These are phyloP conservation scores for Leuctra nigra DNA, from an alignment of 2,888 invertebrate genomes.

Conservation along the genomic window DNA sequence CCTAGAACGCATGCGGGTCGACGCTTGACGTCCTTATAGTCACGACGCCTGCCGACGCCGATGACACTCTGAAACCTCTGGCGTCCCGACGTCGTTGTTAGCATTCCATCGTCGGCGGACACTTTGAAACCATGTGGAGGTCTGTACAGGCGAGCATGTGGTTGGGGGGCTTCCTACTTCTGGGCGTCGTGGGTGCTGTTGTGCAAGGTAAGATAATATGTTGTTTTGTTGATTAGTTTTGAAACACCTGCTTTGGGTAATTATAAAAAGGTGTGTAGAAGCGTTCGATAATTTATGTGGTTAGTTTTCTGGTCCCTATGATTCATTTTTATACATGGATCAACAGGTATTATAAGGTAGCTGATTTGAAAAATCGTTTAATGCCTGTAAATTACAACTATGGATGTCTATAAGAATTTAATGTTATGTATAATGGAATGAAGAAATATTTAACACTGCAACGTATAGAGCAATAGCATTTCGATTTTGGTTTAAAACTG, in stretches of 20 bases:
- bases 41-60: background rate
- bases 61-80: background rate
- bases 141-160: background rate
- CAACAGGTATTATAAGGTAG: no score
- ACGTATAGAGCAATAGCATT: no score
- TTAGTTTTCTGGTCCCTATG: no score
- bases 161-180: background rate
- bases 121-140: constrained; percentile 1
- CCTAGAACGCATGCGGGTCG: background rate
- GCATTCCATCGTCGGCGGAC: background rate
- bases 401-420: no score
- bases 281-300: no score
- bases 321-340: no score
- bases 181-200: background rate
- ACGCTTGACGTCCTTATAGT: background rate
- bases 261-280: background rate
- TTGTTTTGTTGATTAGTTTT: background rate
- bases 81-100: background rate
- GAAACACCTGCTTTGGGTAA: background rate
- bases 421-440: no score
- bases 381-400: no score
- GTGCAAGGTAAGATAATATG: background rate
- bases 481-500: no score
- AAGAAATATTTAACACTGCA: no score
- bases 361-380: no score